These are phyloP conservation scores for Eretmocerus hayati DNA, from an alignment of 2,888 invertebrate species.

Conservation along the genomic window DNA sequence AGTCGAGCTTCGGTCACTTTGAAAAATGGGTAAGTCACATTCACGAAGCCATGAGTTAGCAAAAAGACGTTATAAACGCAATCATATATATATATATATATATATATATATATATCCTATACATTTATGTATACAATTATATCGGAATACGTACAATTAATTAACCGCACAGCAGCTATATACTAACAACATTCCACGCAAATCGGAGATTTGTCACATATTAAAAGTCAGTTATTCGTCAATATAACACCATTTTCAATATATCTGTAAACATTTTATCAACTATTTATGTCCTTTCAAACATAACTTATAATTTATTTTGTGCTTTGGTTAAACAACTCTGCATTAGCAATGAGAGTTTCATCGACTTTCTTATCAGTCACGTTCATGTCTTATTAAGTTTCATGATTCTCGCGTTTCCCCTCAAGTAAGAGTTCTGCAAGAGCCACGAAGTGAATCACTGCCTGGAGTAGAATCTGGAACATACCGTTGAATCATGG, in stretches of 20 bases:
- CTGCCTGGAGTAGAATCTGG: no score
- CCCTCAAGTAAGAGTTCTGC: no score
- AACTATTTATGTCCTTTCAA: constrained; percentile 15
- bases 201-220: constrained; percentile 2
- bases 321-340: constrained; percentile 17
- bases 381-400: no score
- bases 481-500: no score
- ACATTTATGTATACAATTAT: constrained; percentile 15
- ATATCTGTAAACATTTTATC: constrained; percentile 10
- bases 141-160: constrained; percentile 15
- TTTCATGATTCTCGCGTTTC: no score
- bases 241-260: constrained; percentile 11
- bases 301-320: background rate
- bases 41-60: constrained; percentile 17
- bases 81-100: no score
- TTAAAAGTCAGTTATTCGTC: constrained; percentile 11
- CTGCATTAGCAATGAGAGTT: no score
- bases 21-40: constrained; percentile 10
- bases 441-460: no score
- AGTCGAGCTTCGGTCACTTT: constrained; percentile 9
- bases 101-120: no score
- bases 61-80: constrained; percentile 17
- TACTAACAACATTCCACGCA: constrained; percentile 14
- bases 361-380: no score
- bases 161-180: constrained; percentile 19